Conservation (phyloP, 2,113 vertebrate species). For the Colossoma macropomum region DNA sequence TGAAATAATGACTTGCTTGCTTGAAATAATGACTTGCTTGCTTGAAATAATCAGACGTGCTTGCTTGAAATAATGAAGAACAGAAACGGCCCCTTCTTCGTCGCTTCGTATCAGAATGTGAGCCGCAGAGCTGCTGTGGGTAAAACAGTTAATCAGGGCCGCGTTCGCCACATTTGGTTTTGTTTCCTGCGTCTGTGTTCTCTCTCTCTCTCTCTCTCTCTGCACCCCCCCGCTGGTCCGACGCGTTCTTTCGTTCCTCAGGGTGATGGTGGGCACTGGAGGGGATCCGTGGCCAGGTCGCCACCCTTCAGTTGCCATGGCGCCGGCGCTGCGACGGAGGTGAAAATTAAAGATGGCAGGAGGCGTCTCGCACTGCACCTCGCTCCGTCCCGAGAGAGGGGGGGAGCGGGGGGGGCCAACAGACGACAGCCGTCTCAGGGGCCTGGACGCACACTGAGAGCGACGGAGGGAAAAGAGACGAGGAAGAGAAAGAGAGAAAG, state of each 20-base stretch:
- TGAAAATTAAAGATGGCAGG: constrained; percentile 68
- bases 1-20: too few relatives aligned
- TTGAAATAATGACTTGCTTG: too few relatives aligned
- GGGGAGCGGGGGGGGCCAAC: constrained; percentile 24
- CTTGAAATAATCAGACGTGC: too few relatives aligned
- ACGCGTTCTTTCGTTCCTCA: constrained; percentile 37
- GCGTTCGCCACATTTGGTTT: not conserved
- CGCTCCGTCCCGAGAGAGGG: constrained; percentile 50
- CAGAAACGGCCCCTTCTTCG: too few relatives aligned
- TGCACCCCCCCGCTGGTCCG: not conserved
- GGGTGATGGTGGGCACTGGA: constrained; percentile 44
- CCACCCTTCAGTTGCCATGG: constrained; percentile 59
- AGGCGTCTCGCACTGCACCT: constrained; percentile 64
- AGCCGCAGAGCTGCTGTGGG: too few relatives aligned
- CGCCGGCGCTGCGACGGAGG: constrained; percentile 53
- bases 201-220: not conserved
- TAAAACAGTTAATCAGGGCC: not conserved
- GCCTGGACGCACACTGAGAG: constrained; percentile 53
- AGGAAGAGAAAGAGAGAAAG: constrained; percentile 28
- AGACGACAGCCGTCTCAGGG: constrained; percentile 62
- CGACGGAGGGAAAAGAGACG: constrained; percentile 12
- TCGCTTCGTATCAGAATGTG: too few relatives aligned
- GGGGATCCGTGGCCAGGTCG: constrained; percentile 52
- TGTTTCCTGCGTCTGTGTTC: not conserved
- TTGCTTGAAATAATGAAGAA: too few relatives aligned